Base-by-base conservation (phyloP, 2,113 vertebrate species). In the Lamprologus speciosus region DNA sequence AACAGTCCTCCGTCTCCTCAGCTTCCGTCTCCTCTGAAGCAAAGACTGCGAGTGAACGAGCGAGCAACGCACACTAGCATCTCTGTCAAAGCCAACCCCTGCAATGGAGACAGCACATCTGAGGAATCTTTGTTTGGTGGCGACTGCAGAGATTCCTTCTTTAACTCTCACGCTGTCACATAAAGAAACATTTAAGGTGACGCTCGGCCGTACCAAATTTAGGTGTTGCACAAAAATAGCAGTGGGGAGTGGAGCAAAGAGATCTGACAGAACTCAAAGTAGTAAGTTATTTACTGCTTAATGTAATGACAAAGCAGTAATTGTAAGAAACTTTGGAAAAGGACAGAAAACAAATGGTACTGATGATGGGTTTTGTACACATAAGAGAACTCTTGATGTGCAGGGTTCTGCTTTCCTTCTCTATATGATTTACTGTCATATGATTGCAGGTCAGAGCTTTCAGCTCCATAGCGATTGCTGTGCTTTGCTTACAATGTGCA, bases 1-100 rank as follows among this genome's bases (percentile, higher is more conserved):
- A 93, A 98, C 98, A 51, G 98, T 99, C 96, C 98, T 98, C 94
- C 98, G 97, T 95, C 98, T 97, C 95, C 98, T 98, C 95, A 99
- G 93, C 96, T 99, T 99, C 94, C 98, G 97, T 95, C 98, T 98
- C 90, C 98, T 96, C 96, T 99, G 99, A 92, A 99, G 97, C 92
- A 99, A 96, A 51, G 99, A 99, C 97, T 99, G 98, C 81, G 99
- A 99, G 95, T 99, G 97, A 95, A 98, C 98, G 87, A 99, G 97
- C 87, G 99, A 99, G 96, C 98, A 98, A 96, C 98, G 98, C 94
- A 98, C 98, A 97, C 98, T 99, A 93, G 98, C 98, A 91, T 99
- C 98, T 98, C 98, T 98, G 98, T 99, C 98, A 96, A 99, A 99
- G 93, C 97, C 97, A 89, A 98, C 95, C 96, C 98, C 98, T 99